Evolutionary conservation across 2,888 invertebrate genomes (phyloP).

Genomic region (Chymomyza fuscimana): DNA sequence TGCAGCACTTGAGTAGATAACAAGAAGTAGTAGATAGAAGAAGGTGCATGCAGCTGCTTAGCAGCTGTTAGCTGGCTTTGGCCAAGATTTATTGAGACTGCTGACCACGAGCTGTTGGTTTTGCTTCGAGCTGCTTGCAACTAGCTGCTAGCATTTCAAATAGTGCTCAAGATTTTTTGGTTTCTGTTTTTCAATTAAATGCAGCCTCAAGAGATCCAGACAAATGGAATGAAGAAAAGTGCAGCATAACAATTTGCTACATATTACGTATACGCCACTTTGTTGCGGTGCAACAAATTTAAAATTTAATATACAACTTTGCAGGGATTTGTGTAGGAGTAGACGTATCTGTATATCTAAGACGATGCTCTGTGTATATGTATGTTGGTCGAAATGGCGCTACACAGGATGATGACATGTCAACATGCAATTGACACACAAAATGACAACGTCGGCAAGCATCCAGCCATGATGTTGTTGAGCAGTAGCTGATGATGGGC

Average conservation of each 20-base stretch:
- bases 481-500: not conserved
- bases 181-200: conserved; percentile 2
- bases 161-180: not conserved
- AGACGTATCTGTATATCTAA: not conserved
- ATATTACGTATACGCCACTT: conserved; percentile 1
- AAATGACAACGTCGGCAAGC: conserved; percentile 28
- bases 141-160: not conserved
- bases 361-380: not conserved
- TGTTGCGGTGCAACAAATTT: conserved; percentile 1
- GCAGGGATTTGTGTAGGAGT: not conserved
- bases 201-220: not conserved
- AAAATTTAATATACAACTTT: not conserved
- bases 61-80: not conserved
- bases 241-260: not conserved
- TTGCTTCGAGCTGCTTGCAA: not conserved
- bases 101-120: conserved; percentile 1
- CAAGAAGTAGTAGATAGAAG: not conserved
- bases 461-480: not conserved
- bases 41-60: too few relatives aligned
- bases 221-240: not conserved
- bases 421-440: conserved; percentile 46
- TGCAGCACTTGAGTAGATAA: not conserved
- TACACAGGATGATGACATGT: conserved; percentile 35
- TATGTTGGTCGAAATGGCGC: conserved; percentile 17
- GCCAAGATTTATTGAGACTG: conserved; percentile 1